Percentiles rank a stretch among this genome's conserved stretches.
Conservation (phyloP, 2,113 vertebrate genomes). For the Turdus rufiventris region DNA sequence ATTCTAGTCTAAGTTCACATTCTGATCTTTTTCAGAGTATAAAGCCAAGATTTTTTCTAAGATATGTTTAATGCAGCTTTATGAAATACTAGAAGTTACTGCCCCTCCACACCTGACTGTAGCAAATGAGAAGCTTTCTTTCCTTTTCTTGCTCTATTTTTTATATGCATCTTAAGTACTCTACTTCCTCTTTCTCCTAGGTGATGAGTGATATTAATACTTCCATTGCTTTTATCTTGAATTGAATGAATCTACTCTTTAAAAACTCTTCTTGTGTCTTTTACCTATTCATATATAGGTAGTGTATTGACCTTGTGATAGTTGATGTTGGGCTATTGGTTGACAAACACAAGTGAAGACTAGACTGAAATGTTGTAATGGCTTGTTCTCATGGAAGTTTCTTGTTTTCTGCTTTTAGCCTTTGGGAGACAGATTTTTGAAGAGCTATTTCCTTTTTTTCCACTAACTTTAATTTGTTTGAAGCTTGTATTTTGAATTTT, state of each 20-base stretch:
- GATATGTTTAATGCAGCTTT: neutral
- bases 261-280: neutral
- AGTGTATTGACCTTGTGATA: neutral
- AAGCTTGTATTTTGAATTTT: neutral
- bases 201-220: neutral
- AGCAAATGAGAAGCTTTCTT: neutral
- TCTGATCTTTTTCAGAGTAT: neutral
- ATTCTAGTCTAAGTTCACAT: neutral
- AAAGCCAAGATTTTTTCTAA: neutral
- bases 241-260: neutral
- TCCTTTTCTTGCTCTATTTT: neutral
- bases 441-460: neutral
- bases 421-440: neutral
- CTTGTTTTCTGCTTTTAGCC: neutral
- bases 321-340: neutral
- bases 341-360: neutral
- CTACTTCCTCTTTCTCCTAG: neutral
- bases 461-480: neutral
- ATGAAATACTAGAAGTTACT: neutral
- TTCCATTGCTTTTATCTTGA: neutral
- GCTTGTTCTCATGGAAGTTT: neutral
- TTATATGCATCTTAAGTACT: neutral
- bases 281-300: neutral
- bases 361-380: neutral
- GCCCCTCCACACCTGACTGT: accelerated